Conservation (phyloP, 2,888 invertebrate genomes). For the Drepanosiphum platanoidis region DNA sequence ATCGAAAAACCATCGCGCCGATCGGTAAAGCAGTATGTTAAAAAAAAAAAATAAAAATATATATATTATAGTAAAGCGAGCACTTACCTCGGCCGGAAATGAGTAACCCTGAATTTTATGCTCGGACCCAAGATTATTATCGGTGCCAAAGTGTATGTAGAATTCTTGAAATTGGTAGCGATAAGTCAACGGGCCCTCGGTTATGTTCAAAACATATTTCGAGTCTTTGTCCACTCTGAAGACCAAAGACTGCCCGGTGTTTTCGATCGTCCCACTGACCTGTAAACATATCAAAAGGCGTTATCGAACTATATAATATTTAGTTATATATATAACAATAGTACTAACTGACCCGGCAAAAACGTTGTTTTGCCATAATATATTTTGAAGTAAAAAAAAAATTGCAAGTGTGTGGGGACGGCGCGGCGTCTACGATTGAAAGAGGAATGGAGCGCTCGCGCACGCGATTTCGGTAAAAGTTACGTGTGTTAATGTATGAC, state of each 20-base stretch:
- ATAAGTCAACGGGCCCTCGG: conserved; percentile 95
- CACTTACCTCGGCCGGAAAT: conserved; percentile 95
- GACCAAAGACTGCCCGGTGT: conserved; percentile 93
- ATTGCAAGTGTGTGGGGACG: too few species aligned
- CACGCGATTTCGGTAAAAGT: too few species aligned
- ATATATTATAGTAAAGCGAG: too few species aligned
- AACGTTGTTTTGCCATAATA: too few species aligned
- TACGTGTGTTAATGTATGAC: too few species aligned
- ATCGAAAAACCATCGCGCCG: too few species aligned
- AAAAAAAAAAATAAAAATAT: not conserved
- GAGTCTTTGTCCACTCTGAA: conserved; percentile 91
- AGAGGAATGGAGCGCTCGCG: too few species aligned
- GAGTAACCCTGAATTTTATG: conserved; percentile 94
- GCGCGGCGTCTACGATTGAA: too few species aligned
- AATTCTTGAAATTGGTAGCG: conserved; percentile 95
- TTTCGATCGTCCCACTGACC: conserved; percentile 89
- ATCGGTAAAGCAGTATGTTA: too few species aligned
- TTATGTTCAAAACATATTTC: conserved; percentile 92
- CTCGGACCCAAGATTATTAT: conserved; percentile 92
- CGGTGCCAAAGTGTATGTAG: conserved; percentile 93
- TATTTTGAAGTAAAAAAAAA: too few species aligned
- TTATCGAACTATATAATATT: not conserved
- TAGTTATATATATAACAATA: too few species aligned
- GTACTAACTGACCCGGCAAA: too few species aligned
- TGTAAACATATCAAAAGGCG: conserved; percentile 69